phyloP scores from a whole-genome alignment of 2,113 vertebrate species.

The Malurus elegans region DNA sequence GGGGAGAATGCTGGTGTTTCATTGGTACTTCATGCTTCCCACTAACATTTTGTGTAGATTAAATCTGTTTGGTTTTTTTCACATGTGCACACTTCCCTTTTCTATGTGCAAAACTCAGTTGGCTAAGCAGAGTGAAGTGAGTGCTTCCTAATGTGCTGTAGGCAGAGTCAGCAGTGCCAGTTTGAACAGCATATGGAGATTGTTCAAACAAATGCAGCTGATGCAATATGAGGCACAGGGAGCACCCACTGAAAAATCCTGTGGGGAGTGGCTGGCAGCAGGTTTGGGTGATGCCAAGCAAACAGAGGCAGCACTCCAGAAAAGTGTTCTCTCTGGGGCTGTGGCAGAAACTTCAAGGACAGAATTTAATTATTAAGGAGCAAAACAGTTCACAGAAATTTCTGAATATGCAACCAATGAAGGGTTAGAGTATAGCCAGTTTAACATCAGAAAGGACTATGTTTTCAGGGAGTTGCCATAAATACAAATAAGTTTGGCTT shows the following conservation, averaged over 20 bases:
- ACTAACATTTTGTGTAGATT: background rate
- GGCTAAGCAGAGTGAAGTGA: background rate
- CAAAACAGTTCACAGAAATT: background rate
- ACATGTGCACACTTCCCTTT: background rate
- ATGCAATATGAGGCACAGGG: background rate
- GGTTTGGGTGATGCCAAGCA: background rate
- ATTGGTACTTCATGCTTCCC: background rate
- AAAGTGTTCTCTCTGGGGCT: background rate
- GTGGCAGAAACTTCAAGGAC: background rate
- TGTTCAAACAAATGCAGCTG: background rate
- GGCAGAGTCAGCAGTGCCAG: background rate
- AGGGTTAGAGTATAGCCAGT: background rate
- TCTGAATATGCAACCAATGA: background rate
- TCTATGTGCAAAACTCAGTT: background rate
- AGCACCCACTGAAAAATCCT: background rate
- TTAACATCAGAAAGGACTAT: background rate
- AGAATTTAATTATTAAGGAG: background rate
- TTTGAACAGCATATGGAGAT: background rate
- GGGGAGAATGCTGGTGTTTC: background rate
- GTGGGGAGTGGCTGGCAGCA: background rate
- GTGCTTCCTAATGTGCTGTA: background rate
- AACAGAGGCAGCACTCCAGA: background rate
- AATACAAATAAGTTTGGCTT: background rate
- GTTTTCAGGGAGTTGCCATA: background rate
- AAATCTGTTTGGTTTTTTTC: background rate